phyloP scores from a whole-genome alignment of 2,888 invertebrate species.

The Julus scanicus region DNA sequence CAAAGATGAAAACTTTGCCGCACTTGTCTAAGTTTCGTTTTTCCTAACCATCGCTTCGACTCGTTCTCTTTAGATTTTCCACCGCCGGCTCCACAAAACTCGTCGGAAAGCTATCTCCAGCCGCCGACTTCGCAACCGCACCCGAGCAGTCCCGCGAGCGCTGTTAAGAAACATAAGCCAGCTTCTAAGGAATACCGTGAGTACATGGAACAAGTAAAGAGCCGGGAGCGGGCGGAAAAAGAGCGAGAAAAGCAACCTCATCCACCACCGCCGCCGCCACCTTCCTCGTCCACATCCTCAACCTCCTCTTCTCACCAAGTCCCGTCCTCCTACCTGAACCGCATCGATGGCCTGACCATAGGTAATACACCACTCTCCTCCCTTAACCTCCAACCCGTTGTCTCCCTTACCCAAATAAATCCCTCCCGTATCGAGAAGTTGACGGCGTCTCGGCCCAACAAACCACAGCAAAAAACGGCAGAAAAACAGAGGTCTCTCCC shows the following conservation, averaged over 20 bases:
- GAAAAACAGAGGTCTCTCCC: conserved; percentile 48
- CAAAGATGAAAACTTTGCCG: too few species aligned
- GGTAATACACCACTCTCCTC: conserved; percentile 53
- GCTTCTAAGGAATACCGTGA: conserved; percentile 54
- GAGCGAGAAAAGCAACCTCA: conserved; percentile 26
- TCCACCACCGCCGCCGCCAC: conserved; percentile 41
- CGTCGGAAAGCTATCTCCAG: too few species aligned
- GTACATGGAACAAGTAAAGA: conserved; percentile 49
- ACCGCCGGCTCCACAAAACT: too few species aligned
- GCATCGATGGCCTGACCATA: background rate
- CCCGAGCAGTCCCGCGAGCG: background rate
- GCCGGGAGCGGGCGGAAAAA: conserved; percentile 42
- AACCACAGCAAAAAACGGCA: conserved; percentile 37
- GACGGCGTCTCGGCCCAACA: conserved; percentile 41
- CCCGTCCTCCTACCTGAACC: background rate
- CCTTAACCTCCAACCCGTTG: conserved; percentile 55
- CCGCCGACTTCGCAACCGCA: too few species aligned
- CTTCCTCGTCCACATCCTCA: background rate
- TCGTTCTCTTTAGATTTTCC: too few species aligned
- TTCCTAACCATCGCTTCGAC: too few species aligned
- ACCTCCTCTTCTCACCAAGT: background rate
- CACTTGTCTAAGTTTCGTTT: too few species aligned
- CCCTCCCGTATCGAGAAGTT: conserved; percentile 36
- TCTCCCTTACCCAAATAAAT: conserved; percentile 50
- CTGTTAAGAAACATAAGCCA: background rate